These are phyloP conservation scores for Meteorus sp. DNA, from an alignment of 1,140 invertebrate species.

Conservation along the genomic window DNA sequence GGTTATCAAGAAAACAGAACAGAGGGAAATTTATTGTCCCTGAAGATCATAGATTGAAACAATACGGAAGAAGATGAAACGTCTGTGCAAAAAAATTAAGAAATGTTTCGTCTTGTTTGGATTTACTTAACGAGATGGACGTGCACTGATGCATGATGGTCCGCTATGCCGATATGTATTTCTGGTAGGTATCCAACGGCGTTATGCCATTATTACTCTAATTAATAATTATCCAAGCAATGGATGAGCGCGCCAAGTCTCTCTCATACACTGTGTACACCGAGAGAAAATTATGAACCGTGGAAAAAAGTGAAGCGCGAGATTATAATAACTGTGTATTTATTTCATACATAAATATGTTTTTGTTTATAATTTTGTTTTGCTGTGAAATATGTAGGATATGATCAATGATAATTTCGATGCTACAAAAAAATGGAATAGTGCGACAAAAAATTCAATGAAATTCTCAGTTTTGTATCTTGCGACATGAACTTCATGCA, in stretches of 20 bases:
- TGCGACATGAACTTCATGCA: no score
- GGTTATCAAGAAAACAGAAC: no score
- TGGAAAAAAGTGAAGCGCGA: conserved; percentile 3
- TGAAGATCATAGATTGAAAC: no score
- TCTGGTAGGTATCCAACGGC: conserved; percentile 21
- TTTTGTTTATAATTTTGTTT: no score
- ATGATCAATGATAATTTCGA: no score
- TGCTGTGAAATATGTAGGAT: no score
- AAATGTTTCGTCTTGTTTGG: not conserved
- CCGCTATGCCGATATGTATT: conserved; percentile 19
- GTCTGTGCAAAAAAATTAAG: not conserved
- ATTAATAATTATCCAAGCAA: conserved; percentile 35
- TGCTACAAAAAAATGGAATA: no score
- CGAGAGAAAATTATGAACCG: not conserved
- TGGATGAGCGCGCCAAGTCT: conserved; percentile 17
- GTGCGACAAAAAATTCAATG: no score
- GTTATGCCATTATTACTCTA: conserved; percentile 36
- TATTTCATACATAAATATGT: no score
- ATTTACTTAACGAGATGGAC: not conserved
- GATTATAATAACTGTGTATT: no score
- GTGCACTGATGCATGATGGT: conserved; percentile 32
- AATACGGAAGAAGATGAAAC: not conserved
- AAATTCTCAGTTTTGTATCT: no score
- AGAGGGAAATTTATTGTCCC: no score
- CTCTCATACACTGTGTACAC: not conserved